Base-by-base conservation (phyloP, 2,888 invertebrate genomes). In the Microctonus aethiopoides region DNA sequence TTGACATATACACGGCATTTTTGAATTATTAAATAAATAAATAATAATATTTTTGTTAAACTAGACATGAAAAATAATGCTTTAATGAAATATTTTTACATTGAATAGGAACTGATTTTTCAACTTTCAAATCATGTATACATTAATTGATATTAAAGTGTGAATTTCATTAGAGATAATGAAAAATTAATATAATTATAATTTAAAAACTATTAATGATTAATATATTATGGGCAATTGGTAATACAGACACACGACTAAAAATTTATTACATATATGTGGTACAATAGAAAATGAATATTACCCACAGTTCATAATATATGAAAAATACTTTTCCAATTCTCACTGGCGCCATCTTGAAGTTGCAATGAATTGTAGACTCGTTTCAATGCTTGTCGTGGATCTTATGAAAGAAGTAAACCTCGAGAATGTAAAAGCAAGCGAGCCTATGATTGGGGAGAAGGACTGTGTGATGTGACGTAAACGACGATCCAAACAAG, bases 401-500 rank as follows among this genome's bases (percentile, higher is more conserved):
- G 11, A 62, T 46, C 29, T 46, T 22, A 46, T 63, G 59, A 32
- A 22, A 34, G 24, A 56, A 71, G 70, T 70, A 61, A 61, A 71
- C 74, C 67, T 64, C 60, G 73, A 72, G 72, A 72, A 65, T 64
- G 41, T 70, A 46, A 54, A 34, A 70, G 76, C 75, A 74, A 77
- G 73, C 76, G 76, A 76, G 76, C 76, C 80, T 76, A 76, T 76
- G 74, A 75, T 78, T 77, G 79, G 78, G 74, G 61, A 73, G 75
- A 79, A 79, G 78, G 79, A 76, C 76, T 79, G 76, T 79, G 76
- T 78, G 77, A 77, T 73, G 83, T 85, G 84, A 84, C 84, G 84
- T 84, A 82, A 82, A 85, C 83, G 82, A 81, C 79, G 80, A 84
- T 83, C 84, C 80, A 85, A 86, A 86, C 85, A 86, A 85, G 86